Evolutionary conservation across 2,113 vertebrate genomes (phyloP).

Genomic region (Alosa alosa): DNA sequence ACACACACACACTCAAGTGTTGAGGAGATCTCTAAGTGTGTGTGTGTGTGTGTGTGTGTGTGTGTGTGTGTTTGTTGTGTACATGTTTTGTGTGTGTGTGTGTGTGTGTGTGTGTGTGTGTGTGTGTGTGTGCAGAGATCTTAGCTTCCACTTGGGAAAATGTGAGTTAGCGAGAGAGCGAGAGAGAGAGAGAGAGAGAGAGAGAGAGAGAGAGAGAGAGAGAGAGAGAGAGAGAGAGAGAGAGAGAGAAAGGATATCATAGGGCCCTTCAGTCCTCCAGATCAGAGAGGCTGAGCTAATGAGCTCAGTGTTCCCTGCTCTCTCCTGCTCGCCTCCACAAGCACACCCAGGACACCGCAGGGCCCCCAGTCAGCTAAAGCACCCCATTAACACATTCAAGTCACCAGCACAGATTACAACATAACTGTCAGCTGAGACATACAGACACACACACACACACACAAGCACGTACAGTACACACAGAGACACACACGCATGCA

Average conservation of each 20-base stretch:
- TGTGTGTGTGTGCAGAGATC: slow-evolving; percentile 5
- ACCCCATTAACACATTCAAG: neutral
- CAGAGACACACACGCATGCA: neutral
- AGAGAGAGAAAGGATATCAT: neutral
- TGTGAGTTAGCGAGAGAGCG: neutral
- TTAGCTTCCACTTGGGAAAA: neutral
- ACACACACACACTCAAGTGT: neutral
- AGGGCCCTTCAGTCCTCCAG: neutral
- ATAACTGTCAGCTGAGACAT: slow-evolving; percentile 12
- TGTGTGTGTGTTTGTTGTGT: slow-evolving; percentile 17
- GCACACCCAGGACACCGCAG: neutral
- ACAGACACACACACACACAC: slow-evolving; percentile 13
- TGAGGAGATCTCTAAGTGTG: neutral
- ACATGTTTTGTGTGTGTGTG: neutral
- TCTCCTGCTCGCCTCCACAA: neutral
- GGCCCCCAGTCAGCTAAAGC: neutral
- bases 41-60: slow-evolving; percentile 13
- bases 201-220: neutral
- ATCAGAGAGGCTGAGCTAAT: slow-evolving; percentile 1
- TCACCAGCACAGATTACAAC: slow-evolving; percentile 5
- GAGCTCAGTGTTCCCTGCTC: neutral
- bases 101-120: neutral
- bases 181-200: neutral
- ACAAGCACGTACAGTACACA: neutral
- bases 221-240: neutral